phyloP scores from a whole-genome alignment of 2,888 invertebrate species.

The Sinhomidia bicolor region DNA sequence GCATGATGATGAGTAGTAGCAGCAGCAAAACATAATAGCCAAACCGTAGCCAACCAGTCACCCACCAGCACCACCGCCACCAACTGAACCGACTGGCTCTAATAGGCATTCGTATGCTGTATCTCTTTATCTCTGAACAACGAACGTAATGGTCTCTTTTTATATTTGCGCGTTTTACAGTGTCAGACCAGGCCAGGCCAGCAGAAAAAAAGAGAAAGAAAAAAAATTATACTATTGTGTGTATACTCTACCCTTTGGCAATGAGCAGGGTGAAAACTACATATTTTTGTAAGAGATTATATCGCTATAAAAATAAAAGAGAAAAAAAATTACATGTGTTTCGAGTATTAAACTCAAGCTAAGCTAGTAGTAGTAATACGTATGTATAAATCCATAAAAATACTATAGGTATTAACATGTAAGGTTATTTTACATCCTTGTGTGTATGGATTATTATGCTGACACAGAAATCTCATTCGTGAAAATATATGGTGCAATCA shows the following conservation, averaged over 20 bases:
- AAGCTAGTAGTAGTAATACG: no score
- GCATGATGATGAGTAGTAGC: constrained; percentile 39
- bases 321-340: background rate
- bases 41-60: background rate
- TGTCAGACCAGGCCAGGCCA: constrained; percentile 6
- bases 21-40: constrained; percentile 21
- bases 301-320: background rate
- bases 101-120: background rate
- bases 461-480: constrained; percentile 27
- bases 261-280: constrained; percentile 2
- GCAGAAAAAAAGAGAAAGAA: no score
- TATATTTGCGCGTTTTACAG: background rate
- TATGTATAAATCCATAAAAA: no score
- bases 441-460: background rate
- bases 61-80: background rate
- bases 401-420: no score
- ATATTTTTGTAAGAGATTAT: background rate
- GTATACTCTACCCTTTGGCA: constrained; percentile 19
- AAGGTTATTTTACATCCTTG: background rate
- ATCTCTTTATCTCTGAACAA: background rate
- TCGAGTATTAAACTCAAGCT: background rate
- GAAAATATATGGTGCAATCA: constrained; percentile 1
- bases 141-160: background rate
- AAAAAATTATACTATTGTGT: background rate
- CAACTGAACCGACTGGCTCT: constrained; percentile 5